These are phyloP conservation scores for Amblyraja radiata DNA, from an alignment of 2,797 vertebrate genomes.

Conservation along the genomic window DNA sequence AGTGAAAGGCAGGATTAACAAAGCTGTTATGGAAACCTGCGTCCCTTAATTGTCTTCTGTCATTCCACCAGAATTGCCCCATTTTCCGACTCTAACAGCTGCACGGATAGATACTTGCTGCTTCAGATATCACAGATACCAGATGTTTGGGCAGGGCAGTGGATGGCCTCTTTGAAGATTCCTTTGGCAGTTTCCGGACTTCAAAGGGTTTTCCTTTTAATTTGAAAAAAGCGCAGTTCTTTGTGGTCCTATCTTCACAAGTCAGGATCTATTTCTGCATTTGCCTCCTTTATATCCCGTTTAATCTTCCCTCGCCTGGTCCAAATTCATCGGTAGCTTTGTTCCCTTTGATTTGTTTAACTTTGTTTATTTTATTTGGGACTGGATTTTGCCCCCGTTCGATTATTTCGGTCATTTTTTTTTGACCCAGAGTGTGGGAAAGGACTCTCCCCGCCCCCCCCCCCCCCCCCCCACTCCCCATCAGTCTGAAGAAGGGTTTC, in stretches of 20 bases:
- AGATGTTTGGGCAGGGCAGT: slow-evolving; percentile 26
- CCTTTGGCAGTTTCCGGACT: slow-evolving; percentile 24
- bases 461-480: too few relatives aligned
- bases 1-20: slow-evolving; percentile 36
- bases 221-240: slow-evolving; percentile 22
- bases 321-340: background rate
- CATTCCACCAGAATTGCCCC: slow-evolving; percentile 35
- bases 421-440: background rate
- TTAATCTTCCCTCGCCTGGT: slow-evolving; percentile 14
- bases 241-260: slow-evolving; percentile 35
- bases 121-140: slow-evolving; percentile 35
- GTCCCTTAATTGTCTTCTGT: slow-evolving; percentile 34
- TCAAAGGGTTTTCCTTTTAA: slow-evolving; percentile 30
- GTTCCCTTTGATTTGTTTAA: slow-evolving; percentile 12
- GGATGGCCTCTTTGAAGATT: slow-evolving; percentile 31
- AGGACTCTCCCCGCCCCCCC: too few relatives aligned
- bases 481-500: too few relatives aligned
- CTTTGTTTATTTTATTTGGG: background rate
- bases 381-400: background rate
- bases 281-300: slow-evolving; percentile 2
- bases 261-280: slow-evolving; percentile 25
- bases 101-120: slow-evolving; percentile 24
- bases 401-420: background rate
- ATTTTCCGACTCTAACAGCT: slow-evolving; percentile 33
- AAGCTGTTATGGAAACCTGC: slow-evolving; percentile 16